Evolutionary conservation across 1,140 invertebrate species (phyloP).

Genomic region (Drosophila elegans): DNA sequence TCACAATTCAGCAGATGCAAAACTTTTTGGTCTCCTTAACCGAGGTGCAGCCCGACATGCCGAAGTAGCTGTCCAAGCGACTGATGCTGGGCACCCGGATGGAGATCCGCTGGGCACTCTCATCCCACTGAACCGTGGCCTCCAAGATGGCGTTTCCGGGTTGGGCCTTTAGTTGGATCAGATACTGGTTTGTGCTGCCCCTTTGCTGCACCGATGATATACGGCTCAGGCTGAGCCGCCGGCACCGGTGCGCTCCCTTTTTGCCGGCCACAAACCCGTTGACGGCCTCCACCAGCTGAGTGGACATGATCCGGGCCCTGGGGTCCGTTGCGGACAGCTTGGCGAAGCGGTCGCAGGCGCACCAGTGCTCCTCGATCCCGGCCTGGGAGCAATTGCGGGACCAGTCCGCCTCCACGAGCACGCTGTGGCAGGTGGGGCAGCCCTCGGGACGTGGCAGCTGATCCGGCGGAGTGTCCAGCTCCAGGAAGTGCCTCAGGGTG

Average conservation of each 20-base stretch:
- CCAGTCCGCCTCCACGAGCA: constrained; percentile 88
- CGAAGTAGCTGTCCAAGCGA: constrained; percentile 87
- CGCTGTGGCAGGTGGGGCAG: constrained; percentile 88
- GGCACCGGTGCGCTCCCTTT: constrained; percentile 47
- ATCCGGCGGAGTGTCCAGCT: constrained; percentile 64
- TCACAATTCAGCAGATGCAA: constrained; percentile 84
- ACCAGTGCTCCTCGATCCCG: constrained; percentile 91
- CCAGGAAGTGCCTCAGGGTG: constrained; percentile 85
- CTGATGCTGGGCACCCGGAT: constrained; percentile 85
- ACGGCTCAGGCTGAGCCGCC: constrained; percentile 14
- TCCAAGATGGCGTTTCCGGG: constrained; percentile 86
- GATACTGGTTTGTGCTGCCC: constrained; percentile 13
- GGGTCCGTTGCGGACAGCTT: constrained; percentile 74
- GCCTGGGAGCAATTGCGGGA: constrained; percentile 90
- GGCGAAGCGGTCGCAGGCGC: constrained; percentile 88
- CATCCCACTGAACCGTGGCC: constrained; percentile 85
- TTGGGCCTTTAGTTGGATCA: constrained; percentile 37
- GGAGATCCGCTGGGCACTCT: constrained; percentile 43
- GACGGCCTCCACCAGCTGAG: constrained; percentile 85
- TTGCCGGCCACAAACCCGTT: constrained; percentile 64
- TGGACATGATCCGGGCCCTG: constrained; percentile 68
- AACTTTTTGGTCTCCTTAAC: constrained; percentile 86
- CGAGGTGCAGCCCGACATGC: constrained; percentile 85
- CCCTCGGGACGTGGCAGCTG: constrained; percentile 36
- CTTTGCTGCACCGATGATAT: constrained; percentile 23